These are phyloP conservation scores for Buteo buteo DNA, from an alignment of 2,113 vertebrate species.

Conservation along the genomic window DNA sequence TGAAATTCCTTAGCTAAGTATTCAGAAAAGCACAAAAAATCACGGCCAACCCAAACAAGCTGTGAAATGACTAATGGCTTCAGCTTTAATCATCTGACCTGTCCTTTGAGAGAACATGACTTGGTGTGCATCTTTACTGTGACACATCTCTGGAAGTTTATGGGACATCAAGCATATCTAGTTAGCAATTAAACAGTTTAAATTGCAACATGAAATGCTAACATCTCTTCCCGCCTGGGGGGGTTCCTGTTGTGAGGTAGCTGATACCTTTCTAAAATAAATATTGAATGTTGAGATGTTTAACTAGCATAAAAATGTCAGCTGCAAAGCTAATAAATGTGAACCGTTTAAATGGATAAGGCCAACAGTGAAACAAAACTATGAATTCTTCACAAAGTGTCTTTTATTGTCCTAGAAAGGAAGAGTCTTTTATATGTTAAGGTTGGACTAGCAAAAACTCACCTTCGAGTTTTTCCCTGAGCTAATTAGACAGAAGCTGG, in stretches of 20 bases:
- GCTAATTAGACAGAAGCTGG: neutral
- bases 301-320: neutral
- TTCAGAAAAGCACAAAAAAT: conserved; percentile 12
- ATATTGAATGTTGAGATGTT: neutral
- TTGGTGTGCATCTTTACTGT: neutral
- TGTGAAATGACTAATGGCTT: conserved; percentile 1
- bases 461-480: neutral
- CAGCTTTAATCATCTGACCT: neutral
- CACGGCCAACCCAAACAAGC: neutral
- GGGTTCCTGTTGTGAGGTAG: neutral
- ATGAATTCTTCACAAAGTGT: neutral
- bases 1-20: conserved; percentile 9
- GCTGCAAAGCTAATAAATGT: neutral
- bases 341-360: neutral
- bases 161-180: neutral
- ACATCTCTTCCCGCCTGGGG: neutral
- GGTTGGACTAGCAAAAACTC: neutral
- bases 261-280: neutral
- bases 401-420: neutral
- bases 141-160: neutral
- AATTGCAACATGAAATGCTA: neutral
- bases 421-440: neutral
- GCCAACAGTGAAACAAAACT: neutral
- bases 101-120: neutral
- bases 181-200: neutral